A percentile compares a stretch with the other conserved stretches of the same genome.
phyloP scores from a whole-genome alignment of 2,113 vertebrate species.

The Triplophysa siluroides region DNA sequence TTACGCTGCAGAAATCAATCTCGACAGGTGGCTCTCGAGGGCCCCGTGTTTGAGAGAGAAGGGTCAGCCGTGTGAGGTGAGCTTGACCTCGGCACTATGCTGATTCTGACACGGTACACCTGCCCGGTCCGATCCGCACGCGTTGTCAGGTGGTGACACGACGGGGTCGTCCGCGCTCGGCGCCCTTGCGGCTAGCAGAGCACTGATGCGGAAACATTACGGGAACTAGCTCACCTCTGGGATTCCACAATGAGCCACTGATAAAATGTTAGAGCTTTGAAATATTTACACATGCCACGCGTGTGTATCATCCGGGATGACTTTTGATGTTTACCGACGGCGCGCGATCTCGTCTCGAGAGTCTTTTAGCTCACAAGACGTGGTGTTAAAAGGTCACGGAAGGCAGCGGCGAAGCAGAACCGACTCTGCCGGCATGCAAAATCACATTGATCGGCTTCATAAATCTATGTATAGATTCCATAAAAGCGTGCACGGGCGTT shows the following conservation, averaged over 20 bases:
- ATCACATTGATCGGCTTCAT: slow-evolving; percentile 34
- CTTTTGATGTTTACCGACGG: neutral
- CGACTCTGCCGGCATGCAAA: slow-evolving; percentile 42
- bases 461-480: slow-evolving; percentile 29
- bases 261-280: slow-evolving; percentile 32
- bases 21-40: slow-evolving; percentile 48
- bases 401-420: neutral
- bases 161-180: slow-evolving; percentile 34
- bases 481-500: neutral
- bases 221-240: slow-evolving; percentile 47
- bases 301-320: neutral
- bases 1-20: slow-evolving; percentile 47
- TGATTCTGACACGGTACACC: slow-evolving; percentile 64
- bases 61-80: slow-evolving; percentile 7
- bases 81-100: slow-evolving; percentile 67
- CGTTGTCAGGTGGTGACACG: slow-evolving; percentile 57
- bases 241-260: slow-evolving; percentile 10
- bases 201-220: slow-evolving; percentile 55
- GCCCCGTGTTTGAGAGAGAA: slow-evolving; percentile 14
- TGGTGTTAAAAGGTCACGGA: slow-evolving; percentile 17
- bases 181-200: slow-evolving; percentile 29
- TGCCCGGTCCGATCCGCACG: slow-evolving; percentile 59
- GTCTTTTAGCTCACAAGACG: slow-evolving; percentile 5
- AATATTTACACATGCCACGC: slow-evolving; percentile 38
- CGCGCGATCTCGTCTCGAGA: neutral